Evolutionary conservation across 2,113 vertebrate genomes (phyloP).

Genomic region (Chaetorhynchus papuensis): DNA sequence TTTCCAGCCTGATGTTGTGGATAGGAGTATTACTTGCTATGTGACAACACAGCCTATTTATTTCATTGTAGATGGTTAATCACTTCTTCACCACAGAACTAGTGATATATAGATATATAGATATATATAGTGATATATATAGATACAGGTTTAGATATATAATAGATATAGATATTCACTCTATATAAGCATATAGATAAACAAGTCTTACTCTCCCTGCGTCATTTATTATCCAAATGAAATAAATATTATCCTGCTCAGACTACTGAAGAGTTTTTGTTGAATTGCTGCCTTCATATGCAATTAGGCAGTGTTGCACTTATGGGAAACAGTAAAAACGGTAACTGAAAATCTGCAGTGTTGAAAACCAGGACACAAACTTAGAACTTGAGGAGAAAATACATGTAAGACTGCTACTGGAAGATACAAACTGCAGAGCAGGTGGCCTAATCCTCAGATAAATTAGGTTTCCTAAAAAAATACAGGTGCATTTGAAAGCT

Average conservation of each 20-base stretch:
- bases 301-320: neutral
- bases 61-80: neutral
- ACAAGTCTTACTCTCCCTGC: neutral
- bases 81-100: neutral
- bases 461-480: neutral
- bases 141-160: no score
- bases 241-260: neutral
- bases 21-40: neutral
- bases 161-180: accelerated
- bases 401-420: neutral
- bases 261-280: neutral
- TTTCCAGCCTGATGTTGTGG: neutral
- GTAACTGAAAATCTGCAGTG: neutral
- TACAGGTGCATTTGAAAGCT: neutral
- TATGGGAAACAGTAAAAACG: neutral
- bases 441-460: neutral
- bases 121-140: neutral
- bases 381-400: neutral
- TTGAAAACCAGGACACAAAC: neutral
- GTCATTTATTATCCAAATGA: neutral
- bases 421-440: neutral
- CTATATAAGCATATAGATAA: neutral
- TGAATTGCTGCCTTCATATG: neutral
- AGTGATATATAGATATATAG: no score
- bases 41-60: neutral